Base-by-base conservation (phyloP, 2,888 invertebrate species). In the Eudemis profundana region DNA sequence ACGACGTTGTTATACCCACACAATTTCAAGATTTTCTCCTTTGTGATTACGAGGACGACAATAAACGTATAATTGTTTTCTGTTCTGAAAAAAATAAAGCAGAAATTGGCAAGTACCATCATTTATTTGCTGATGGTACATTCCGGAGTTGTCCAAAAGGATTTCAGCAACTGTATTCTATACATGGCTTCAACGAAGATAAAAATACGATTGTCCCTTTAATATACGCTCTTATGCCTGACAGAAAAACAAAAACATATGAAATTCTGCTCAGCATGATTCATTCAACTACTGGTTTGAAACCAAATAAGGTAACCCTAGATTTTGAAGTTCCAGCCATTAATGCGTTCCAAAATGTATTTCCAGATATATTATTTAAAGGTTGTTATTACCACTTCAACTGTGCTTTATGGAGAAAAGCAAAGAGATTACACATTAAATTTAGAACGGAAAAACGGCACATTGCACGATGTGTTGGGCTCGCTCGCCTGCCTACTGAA, bases 311-410 rank as follows among this genome's bases (percentile, higher is more conserved):
- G 19, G 27, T 56, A 56, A 56, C 56, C 12, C 12, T 44, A 12
- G 56, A 29, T 44, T 56, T 56, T 56, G 29, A 56, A 56, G 5
- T 44, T 7, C 15, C 56, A 17, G 56, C 56, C 14, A 56, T 56
- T 4, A 42, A 56, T 29, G 56, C 44, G 12, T 29, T 56, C 17
- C 8, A 42, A 44, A 42, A 44, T 17, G 44, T 56, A 17, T 56
- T 44, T 56, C 10, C 56, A 33, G 29, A 29, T 10, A 56, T 56
- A 15, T 12, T 44, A 29, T 44, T 42, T 29, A 42, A 29, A 44
- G 44, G 44, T 42, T 56, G 44, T 44, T 56, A 56, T 29, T 44
- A 10, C 27, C 44, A 56, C 44, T 56, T 29, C 8, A 29, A 44
- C 15, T 5, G 19, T 29, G 10, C 17, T 29, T 10, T 56, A 23